A percentile compares a stretch with the other conserved stretches of the same genome.
phyloP scores from a whole-genome alignment of 2,888 invertebrate species.

The Dynastes grantii region DNA sequence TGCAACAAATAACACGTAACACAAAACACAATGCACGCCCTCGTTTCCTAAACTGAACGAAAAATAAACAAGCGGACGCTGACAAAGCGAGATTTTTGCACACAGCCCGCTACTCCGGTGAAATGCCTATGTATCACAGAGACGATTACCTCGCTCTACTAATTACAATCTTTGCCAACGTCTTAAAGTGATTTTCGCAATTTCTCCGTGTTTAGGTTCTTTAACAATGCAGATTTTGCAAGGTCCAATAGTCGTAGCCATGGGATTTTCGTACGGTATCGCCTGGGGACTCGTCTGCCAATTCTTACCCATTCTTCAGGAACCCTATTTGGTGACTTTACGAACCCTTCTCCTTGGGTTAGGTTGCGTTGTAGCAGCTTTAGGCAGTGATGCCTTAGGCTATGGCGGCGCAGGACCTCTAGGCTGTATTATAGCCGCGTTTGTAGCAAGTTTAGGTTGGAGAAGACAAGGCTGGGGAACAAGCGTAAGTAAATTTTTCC shows the following conservation, averaged over 20 bases:
- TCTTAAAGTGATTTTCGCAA: background rate
- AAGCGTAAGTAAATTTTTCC: constrained; percentile 56
- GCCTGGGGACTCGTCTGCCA: constrained; percentile 76
- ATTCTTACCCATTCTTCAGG: constrained; percentile 75
- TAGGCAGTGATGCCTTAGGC: constrained; percentile 76
- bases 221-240: constrained; percentile 72
- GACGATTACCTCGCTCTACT: no score
- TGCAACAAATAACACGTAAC: no score
- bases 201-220: constrained; percentile 65
- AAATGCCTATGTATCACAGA: no score
- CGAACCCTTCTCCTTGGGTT: constrained; percentile 75
- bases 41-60: no score
- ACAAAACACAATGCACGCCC: no score
- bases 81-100: no score
- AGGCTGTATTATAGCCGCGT: constrained; percentile 73
- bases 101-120: no score
- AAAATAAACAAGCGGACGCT: no score
- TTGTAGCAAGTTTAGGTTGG: constrained; percentile 75
- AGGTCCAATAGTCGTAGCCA: constrained; percentile 75
- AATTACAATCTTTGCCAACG: background rate
- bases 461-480: constrained; percentile 66
- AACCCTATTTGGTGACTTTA: constrained; percentile 69
- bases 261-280: constrained; percentile 77
- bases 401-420: constrained; percentile 78
- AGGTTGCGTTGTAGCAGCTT: constrained; percentile 77